Evolutionary conservation across 2,797 vertebrate species (phyloP), one percentile per base, ranked within the genome.

Genomic region (Mallotus villosus): DNA sequence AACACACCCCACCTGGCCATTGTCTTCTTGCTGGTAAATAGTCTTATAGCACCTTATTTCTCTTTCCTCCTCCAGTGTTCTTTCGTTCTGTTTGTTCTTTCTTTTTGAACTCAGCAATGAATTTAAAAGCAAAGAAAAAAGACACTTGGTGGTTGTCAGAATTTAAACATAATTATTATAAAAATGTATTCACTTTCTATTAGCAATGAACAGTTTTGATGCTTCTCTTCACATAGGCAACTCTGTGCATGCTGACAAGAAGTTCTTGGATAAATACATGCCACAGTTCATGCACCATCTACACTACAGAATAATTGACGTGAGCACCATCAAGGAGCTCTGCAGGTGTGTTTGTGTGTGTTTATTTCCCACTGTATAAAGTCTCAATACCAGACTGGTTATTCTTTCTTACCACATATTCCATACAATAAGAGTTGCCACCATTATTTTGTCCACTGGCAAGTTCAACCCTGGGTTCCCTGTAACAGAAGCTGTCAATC

Each of bases 221-320:
- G 49, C 25, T 55, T 49, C 3, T 67, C 4, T 37, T 1, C 73
- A 19, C 77, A n/a, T 84, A 99, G 97, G 97, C 41, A 99, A 99
- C 90, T 99, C 97, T 6, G 97, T 99, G 80, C 97, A 99, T 0
- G 97, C 96, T 2, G 97, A 99, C 90, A 99, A 98, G 90, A 95
- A 93, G 84, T 99, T 99, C 73, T 93, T 99, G 81, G 96, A 98
- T 81, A 99, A 98, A 85, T 95, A 93, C 87, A 99, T 99, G 97
- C 95, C 96, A 4, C 96, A 98, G 92, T 99, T 99, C 81, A 97
- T 97, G 96, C 92, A 91, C 82, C 97, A 99, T 70, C 94, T 99
- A 62, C 97, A 99, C 90, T 99, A 99, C 91, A 92, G 97, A 75
- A 99, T 99, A 83, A 87, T 99, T 11, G 97, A 99, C 1, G 97